Evolutionary conservation across 2,888 invertebrate species (phyloP), one percentile per base, ranked within the genome.

Genomic region (Dioctria linearis): DNA sequence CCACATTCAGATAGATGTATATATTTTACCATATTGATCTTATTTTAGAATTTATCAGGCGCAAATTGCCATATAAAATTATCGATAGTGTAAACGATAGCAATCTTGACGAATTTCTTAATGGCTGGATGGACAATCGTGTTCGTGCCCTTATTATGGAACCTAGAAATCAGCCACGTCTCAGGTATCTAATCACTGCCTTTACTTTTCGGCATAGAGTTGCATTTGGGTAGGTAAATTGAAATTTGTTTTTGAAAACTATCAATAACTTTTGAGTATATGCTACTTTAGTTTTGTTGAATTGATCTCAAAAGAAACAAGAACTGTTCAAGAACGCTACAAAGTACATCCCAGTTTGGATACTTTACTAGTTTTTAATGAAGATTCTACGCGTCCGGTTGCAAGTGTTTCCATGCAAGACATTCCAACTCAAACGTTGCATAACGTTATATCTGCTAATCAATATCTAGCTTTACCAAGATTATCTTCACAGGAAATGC

Each of bases 51-150:
- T 98, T 98, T 90, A 92, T 97, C 83, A 92, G 96, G 80, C 93
- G 92, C 88, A 95, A 95, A 88, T 93, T 98, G 89, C 98, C 98
- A 0, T 95, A 94, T 87, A 94, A 93, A 86, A 89, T 96, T 85
- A 93, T 96, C 78, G 91, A 91, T 80, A 90, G 88, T 61, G 90
- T 98, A n/a, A 92, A 91, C 80, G 94, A 95, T 85, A 90, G 91
- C 46, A 95, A 94, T 85, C 90, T 95, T 54, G 93, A 95, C 71
- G 90, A 90, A 5, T 98, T 98, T 87, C 91, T 98, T 46, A 92
- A 92, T 66, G 96, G 97, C 78, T 98, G 98, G 94, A 92, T 92
- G 82, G 98, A 98, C 90, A 98, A 98, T 89, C 92, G 94, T 88
- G 96, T 98, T 61, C 92, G 98, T 83, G 97, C 95, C 46, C 90